Percentiles rank a stretch among this genome's conserved stretches.
These are phyloP conservation scores for Drosophila auraria DNA, from an alignment of 1,140 invertebrate genomes.

Conservation along the genomic window DNA sequence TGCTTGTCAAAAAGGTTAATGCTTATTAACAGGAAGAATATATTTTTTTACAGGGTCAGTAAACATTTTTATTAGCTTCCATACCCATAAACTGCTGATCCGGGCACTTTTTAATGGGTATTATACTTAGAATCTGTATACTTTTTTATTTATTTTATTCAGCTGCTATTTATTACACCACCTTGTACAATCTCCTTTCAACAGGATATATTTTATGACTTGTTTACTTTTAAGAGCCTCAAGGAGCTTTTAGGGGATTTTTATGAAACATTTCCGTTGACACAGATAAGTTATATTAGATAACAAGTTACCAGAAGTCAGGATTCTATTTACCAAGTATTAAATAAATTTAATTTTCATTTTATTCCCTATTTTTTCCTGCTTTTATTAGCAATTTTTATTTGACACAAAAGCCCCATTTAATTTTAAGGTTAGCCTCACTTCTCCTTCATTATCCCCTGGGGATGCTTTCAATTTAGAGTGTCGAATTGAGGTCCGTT, in stretches of 20 bases:
- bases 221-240: not conserved
- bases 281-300: not conserved
- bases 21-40: not conserved
- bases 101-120: too few species aligned
- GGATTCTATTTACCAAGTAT: not conserved
- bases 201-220: not conserved
- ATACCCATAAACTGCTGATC: too few species aligned
- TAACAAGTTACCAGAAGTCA: not conserved
- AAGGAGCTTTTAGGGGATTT: not conserved
- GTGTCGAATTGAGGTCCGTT: not conserved
- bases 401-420: conserved; percentile 9
- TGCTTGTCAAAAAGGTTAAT: too few species aligned
- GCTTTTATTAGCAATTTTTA: conserved; percentile 1
- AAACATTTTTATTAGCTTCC: too few species aligned
- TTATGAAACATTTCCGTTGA: not conserved
- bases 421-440: not conserved
- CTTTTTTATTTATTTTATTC: not conserved
- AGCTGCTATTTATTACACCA: not conserved
- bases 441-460: not conserved
- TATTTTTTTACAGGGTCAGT: not conserved
- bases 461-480: not conserved
- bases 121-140: not conserved
- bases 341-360: not conserved
- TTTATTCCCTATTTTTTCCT: not conserved
- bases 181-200: not conserved